Evolutionary conservation across 2,797 vertebrate species (phyloP).

Genomic region (Leontocebus nigricollis): DNA sequence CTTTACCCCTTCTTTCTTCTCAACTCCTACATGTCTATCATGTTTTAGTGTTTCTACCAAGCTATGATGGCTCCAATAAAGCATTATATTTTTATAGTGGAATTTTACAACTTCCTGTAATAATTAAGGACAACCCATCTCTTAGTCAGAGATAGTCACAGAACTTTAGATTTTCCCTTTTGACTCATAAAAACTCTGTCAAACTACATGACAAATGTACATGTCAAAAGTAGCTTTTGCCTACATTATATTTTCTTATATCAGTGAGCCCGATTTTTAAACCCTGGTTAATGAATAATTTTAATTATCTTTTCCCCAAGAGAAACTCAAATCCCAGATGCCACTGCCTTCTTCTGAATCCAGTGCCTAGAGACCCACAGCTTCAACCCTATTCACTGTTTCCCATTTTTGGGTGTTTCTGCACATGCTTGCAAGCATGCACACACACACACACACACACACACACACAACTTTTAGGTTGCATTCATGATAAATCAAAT

Average conservation of each 20-base stretch:
- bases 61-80: not conserved
- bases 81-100: not conserved
- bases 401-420: not conserved
- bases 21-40: not conserved
- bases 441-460: too few species aligned
- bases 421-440: fast-evolving
- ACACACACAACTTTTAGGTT: not conserved
- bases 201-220: not conserved
- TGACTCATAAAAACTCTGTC: not conserved
- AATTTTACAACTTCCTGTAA: not conserved
- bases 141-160: not conserved
- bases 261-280: not conserved
- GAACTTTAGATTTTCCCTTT: not conserved
- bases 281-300: not conserved
- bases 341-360: not conserved
- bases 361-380: not conserved
- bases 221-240: not conserved
- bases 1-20: not conserved
- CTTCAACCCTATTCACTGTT: not conserved
- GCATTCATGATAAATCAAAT: not conserved
- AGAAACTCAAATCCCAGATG: not conserved
- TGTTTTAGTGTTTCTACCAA: not conserved
- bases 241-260: not conserved
- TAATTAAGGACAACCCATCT: not conserved
- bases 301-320: not conserved